phyloP scores from a whole-genome alignment of 1,140 invertebrate species.

The Trichonephila inaurata region DNA sequence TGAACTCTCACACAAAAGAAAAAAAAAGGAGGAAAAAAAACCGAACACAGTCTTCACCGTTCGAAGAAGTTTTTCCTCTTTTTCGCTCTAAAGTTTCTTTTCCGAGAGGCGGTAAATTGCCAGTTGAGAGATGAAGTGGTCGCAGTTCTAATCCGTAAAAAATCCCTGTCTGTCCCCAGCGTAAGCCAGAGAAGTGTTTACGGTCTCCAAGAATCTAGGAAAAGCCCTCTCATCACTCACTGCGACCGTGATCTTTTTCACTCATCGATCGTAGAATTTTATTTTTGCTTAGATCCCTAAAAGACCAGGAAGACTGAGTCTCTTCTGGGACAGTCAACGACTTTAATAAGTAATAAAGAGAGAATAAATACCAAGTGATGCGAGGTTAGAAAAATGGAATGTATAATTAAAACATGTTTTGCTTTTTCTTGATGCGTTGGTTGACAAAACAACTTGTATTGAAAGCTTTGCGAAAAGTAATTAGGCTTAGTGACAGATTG shows the following conservation, averaged over 20 bases:
- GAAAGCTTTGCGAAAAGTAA: not conserved
- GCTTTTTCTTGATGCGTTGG: not conserved
- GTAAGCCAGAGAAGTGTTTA: conserved; percentile 59
- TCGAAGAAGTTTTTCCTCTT: not conserved
- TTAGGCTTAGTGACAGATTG: not conserved
- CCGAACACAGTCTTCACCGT: not conserved
- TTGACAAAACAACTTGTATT: too few species aligned
- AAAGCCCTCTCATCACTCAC: conserved; percentile 56
- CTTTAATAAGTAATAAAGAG: conserved; percentile 37
- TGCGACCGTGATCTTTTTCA: conserved; percentile 25
- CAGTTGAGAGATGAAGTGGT: conserved; percentile 22
- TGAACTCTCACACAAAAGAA: not conserved
- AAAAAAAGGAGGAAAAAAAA: not conserved
- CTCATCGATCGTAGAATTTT: conserved; percentile 30
- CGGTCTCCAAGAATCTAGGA: conserved; percentile 36
- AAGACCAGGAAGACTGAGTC: too few species aligned
- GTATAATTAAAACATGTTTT: not conserved
- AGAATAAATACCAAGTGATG: not conserved
- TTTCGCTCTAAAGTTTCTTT: not conserved
- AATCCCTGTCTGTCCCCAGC: conserved; percentile 37
- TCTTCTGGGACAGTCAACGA: not conserved
- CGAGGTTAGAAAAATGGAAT: not conserved
- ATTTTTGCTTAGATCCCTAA: not conserved
- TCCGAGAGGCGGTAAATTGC: conserved; percentile 41
- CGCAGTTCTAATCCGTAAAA: conserved; percentile 40